Percentiles rank a stretch among this genome's conserved stretches.
Conservation (phyloP, 2,888 invertebrate genomes). For the Drosophila mimica region DNA sequence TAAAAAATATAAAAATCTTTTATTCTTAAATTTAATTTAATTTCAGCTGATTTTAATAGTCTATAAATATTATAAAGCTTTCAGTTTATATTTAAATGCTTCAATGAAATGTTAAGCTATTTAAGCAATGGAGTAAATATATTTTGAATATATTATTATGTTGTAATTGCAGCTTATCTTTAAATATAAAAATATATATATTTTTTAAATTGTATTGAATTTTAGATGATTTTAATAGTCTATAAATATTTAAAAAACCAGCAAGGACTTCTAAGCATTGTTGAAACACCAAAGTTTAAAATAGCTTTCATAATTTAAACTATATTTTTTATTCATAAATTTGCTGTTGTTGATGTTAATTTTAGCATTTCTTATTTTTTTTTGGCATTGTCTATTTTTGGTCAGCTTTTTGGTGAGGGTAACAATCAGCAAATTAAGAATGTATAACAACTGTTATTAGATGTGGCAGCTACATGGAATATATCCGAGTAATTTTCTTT, state of each 20-base stretch:
- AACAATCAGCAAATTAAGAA: slow-evolving; percentile 66
- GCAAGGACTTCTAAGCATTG: background rate
- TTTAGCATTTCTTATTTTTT: background rate
- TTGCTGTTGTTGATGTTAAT: background rate
- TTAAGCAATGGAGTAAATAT: background rate
- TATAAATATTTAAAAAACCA: background rate
- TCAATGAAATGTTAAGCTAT: background rate
- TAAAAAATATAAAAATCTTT: too few species aligned
- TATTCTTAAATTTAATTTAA: too few species aligned
- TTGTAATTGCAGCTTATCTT: background rate
- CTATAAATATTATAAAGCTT: too few species aligned
- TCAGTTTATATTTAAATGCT: too few species aligned
- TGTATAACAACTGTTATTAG: slow-evolving; percentile 69
- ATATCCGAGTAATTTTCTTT: slow-evolving; percentile 62
- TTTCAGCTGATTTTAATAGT: too few species aligned
- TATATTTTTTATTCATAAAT: slow-evolving; percentile 3
- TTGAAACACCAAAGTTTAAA: background rate
- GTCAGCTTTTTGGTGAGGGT: slow-evolving; percentile 9
- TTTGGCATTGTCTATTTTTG: slow-evolving; percentile 42
- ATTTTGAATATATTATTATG: too few species aligned
- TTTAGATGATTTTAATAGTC: background rate
- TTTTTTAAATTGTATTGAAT: background rate
- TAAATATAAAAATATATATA: too few species aligned
- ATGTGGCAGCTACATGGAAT: slow-evolving; percentile 63
- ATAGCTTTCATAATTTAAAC: background rate